Evolutionary conservation across 2,888 invertebrate species (phyloP), one percentile per base, ranked within the genome.

Genomic region (Nemotelus nigrinus): DNA sequence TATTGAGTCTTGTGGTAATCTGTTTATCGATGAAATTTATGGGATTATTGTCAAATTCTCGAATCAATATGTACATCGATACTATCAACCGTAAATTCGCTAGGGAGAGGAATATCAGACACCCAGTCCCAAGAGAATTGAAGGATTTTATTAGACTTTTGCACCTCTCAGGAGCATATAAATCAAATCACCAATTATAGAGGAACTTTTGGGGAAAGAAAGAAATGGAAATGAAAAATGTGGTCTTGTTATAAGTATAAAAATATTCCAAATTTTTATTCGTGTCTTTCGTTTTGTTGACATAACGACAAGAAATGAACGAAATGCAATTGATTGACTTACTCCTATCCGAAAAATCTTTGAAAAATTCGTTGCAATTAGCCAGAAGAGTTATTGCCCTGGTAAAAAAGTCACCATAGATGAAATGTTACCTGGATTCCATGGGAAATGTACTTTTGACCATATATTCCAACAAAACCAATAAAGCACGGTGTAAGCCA

Each of bases 111-210:
- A 25, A 57, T 8, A 25, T 25, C 10, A 57, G 25, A 8, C n/a
- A 57, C 10, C 10, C 57, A 57, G 57, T 2, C 25, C 4, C 25
- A 10, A 79, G 77, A 75, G 82, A 84, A 82, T 77, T 82, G 45
- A 81, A 82, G 74, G 83, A 81, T 57, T 82, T 84, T 70, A 81
- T 84, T 78, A 82, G 83, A 48, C 79, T 84, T 44, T 78, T 84
- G 48, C 84, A 84, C 79, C 78, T 84, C 64, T 81, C 82, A 79
- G 84, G 83, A 68, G 77, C 81, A 4, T 80, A 81, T 43, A 80
- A 81, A 82, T 53, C 80, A 47, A 80, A 80, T 80, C 78, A 80
- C 57, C 76, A 74, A 65, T 81, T 79, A 77, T 80, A 55, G 68
- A 81, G 45, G 82, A 83, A 64, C 77, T 83, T 64, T 83, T 83